Evolutionary conservation across 2,797 vertebrate genomes (phyloP).

Genomic region (Squalus acanthias): DNA sequence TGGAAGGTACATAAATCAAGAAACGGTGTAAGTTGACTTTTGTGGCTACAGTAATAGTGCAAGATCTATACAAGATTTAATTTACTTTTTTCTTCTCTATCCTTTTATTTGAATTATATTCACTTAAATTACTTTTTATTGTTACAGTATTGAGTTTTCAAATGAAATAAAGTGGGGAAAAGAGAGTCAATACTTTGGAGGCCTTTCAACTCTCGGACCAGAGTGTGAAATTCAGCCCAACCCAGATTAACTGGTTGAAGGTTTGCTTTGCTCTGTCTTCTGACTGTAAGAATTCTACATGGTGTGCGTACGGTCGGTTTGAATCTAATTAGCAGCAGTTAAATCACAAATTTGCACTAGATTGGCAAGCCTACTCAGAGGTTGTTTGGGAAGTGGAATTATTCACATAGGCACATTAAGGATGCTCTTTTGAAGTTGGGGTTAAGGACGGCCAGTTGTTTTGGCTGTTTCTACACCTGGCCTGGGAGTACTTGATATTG

Average conservation of each 20-base stretch:
- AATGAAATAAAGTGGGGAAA: not conserved
- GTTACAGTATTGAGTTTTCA: not conserved
- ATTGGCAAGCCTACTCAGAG: not conserved
- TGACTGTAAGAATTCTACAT: not conserved
- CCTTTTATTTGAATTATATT: not conserved
- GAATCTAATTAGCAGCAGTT: not conserved
- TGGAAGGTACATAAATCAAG: not conserved
- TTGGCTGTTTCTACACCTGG: too few relatives aligned
- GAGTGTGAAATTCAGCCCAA: not conserved
- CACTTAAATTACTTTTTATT: not conserved
- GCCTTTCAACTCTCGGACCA: not conserved
- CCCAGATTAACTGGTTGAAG: too few relatives aligned
- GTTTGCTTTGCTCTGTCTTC: not conserved
- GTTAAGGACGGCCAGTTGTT: too few relatives aligned
- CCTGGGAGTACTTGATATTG: too few relatives aligned
- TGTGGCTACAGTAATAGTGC: not conserved
- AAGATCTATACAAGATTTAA: not conserved
- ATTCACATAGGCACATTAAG: too few relatives aligned
- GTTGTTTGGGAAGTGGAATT: too few relatives aligned
- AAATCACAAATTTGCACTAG: not conserved
- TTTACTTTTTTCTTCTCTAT: not conserved
- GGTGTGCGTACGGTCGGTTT: not conserved
- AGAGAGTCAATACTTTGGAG: not conserved
- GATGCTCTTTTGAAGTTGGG: too few relatives aligned
- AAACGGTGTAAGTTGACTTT: not conserved